phyloP scores from a whole-genome alignment of 1,140 invertebrate genomes.

The Periplaneta americana region DNA sequence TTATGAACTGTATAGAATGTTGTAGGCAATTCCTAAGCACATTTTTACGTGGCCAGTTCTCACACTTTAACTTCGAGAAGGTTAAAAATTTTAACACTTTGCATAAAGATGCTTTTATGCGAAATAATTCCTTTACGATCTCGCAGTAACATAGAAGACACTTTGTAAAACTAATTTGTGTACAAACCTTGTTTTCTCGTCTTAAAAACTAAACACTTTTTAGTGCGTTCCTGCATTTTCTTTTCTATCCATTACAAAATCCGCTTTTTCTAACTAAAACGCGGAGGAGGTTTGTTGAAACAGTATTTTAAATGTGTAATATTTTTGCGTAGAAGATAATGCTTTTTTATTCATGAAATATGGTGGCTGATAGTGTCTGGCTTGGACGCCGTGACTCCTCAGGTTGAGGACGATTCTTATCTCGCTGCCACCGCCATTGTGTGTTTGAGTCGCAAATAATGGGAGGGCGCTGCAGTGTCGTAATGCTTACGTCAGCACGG shows the following conservation, averaged over 20 bases:
- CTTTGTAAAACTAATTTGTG: too few species aligned
- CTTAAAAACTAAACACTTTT: neutral
- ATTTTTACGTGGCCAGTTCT: too few species aligned
- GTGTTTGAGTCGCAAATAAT: neutral
- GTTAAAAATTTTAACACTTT: too few species aligned
- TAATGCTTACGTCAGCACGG: neutral
- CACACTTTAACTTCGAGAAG: too few species aligned
- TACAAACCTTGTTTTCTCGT: neutral
- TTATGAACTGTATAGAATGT: too few species aligned
- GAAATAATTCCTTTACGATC: too few species aligned
- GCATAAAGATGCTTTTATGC: too few species aligned
- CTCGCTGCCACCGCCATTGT: neutral
- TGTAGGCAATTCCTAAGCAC: too few species aligned
- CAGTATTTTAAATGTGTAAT: neutral
- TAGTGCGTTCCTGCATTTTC: neutral
- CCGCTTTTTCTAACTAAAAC: neutral
- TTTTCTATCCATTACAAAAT: neutral
- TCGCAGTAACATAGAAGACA: too few species aligned
- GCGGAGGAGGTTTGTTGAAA: neutral
- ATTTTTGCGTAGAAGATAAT: neutral
- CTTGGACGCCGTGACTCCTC: neutral
- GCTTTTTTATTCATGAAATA: neutral
- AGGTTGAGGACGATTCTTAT: neutral
- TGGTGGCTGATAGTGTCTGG: neutral
- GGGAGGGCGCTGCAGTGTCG: neutral